Evolutionary conservation across 2,797 vertebrate genomes (phyloP), one percentile per base, ranked within the genome.

Genomic region (Anniella stebbinsi): DNA sequence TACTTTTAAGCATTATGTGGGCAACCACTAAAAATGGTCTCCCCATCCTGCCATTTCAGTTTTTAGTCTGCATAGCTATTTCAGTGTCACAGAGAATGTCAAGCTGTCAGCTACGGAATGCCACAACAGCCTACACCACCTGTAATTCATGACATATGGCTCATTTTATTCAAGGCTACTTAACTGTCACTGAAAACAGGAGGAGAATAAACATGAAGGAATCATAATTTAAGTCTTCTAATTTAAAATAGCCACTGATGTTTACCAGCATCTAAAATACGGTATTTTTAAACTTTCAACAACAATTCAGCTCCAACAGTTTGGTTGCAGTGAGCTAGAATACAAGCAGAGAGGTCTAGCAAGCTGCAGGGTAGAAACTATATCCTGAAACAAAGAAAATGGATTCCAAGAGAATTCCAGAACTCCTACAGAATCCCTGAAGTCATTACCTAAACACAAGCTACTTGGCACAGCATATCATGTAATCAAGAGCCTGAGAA

Each of bases 271-370:
- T 86, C 38, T 36, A 89, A 80, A 80, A 33, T 30, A 15, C 54
- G 25, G 57, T 87, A 75, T 87, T 86, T 89, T 90, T 38, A 90
- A 90, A 36, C 69, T 48, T 90, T 67, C 77, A 72, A 41, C 87
- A 88, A 45, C 41, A 82, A 80, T 75, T 86, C 33, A 86, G 33
- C 15, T 86, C 4, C 10, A 86, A 41, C 12, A 80, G 36, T 17
- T 86, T 21, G 25, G 70, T 63, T 67, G 28, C 15, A 77, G 51
- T 60, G 72, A 90, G 48, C 45, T 51, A 36, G 60, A 48, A 15
- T 23, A 80, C 23, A 80, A 69, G n/a, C 45, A 54, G 54, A 18
- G n/a, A 38, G 21, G 51, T 81, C 28, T 41, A 57, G 69, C n/a
- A 72, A 72, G 28, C 36, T 88, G 10, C 33, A 51, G 28, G 45